Percentiles rank a stretch among this genome's conserved stretches.
phyloP scores from a whole-genome alignment of 2,113 vertebrate genomes.

The Saguinus imperator region DNA sequence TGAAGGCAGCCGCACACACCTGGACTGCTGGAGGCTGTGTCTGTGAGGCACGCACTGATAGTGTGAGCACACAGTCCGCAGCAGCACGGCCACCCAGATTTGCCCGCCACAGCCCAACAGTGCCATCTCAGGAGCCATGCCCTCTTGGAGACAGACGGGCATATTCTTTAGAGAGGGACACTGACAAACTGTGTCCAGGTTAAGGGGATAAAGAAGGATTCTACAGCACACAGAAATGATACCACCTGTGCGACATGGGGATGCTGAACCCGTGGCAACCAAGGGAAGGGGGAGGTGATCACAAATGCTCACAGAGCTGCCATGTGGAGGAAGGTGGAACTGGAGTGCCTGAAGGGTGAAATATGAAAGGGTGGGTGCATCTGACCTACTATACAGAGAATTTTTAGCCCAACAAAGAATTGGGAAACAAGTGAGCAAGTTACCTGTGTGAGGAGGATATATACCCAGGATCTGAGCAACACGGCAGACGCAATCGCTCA shows the following conservation, averaged over 20 bases:
- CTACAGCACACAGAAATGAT: accelerated
- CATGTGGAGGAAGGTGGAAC: too few relatives aligned
- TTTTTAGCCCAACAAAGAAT: not conserved
- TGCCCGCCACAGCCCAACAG: accelerated
- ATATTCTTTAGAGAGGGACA: too few relatives aligned
- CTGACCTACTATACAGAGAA: accelerated
- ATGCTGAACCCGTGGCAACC: accelerated
- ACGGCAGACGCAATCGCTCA: accelerated
- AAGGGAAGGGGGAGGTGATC: not conserved
- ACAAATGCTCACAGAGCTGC: accelerated
- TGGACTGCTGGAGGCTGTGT: accelerated
- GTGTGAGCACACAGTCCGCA: accelerated
- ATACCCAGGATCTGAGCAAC: not conserved
- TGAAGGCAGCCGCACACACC: not conserved
- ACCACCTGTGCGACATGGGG: accelerated
- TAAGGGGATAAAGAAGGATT: too few relatives aligned
- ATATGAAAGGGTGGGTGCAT: accelerated
- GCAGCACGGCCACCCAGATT: accelerated
- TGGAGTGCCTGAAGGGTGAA: not conserved
- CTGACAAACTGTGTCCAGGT: too few relatives aligned
- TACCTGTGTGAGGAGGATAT: not conserved
- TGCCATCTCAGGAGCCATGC: accelerated
- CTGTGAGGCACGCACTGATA: accelerated
- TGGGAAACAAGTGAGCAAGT: not conserved
- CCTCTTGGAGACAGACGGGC: not conserved